A percentile compares a stretch with the other conserved stretches of the same genome.
Evolutionary conservation across 1,140 invertebrate species (phyloP).

Genomic region (Drosophila pallidifrons): DNA sequence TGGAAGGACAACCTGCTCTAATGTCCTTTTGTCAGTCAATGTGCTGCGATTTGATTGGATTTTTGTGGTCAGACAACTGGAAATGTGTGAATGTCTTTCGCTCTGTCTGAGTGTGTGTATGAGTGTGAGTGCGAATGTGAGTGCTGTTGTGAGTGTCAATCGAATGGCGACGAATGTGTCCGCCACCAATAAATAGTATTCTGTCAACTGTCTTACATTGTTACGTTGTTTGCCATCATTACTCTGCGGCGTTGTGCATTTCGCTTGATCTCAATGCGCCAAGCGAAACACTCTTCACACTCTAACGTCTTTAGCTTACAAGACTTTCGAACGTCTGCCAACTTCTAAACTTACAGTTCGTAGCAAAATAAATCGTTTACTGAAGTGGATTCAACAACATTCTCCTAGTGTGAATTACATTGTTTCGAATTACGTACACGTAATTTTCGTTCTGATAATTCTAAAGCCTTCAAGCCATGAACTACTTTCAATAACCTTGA

Average conservation of each 20-base stretch:
- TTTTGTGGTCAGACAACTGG: slow-evolving; percentile 46
- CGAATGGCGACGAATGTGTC: slow-evolving; percentile 9
- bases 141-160: slow-evolving; percentile 9
- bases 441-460: too few relatives aligned
- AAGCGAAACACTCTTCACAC: too few relatives aligned
- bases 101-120: too few relatives aligned
- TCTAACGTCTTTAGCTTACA: neutral
- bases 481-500: too few relatives aligned
- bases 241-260: neutral
- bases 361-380: too few relatives aligned
- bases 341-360: too few relatives aligned
- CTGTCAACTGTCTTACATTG: slow-evolving; percentile 8
- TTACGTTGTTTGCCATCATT: slow-evolving; percentile 1
- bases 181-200: neutral
- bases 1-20: neutral
- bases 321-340: too few relatives aligned
- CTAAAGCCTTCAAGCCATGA: too few relatives aligned
- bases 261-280: too few relatives aligned
- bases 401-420: too few relatives aligned
- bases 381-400: too few relatives aligned
- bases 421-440: too few relatives aligned
- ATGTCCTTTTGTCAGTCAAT: slow-evolving; percentile 36
- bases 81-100: slow-evolving; percentile 34
- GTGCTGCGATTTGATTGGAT: slow-evolving; percentile 55
- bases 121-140: neutral